Conservation (phyloP, 2,113 vertebrate species). For the Amazona vittata region DNA sequence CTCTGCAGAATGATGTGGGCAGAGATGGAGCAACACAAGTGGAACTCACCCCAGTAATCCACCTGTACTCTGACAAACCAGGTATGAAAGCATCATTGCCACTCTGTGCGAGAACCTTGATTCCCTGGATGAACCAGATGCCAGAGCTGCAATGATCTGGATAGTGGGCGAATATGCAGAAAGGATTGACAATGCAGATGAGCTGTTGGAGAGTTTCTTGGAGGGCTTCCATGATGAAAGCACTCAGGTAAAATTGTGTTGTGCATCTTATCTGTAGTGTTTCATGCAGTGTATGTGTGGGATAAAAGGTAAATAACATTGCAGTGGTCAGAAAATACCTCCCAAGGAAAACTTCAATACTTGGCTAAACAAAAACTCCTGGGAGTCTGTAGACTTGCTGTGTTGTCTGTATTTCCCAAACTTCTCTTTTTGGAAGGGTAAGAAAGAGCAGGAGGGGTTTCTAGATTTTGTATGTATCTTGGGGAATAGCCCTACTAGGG, state of each 20-base stretch:
- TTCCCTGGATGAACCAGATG: conserved; percentile 95
- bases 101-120: conserved; percentile 97
- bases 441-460: not conserved
- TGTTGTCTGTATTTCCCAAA: not conserved
- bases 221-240: conserved; percentile 99
- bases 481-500: not conserved
- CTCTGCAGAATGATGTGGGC: not conserved
- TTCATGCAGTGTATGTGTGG: not conserved
- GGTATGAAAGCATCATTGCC: conserved; percentile 98
- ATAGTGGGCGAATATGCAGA: conserved; percentile 99
- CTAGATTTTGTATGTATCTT: not conserved
- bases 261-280: not conserved
- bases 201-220: conserved; percentile 95
- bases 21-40: not conserved
- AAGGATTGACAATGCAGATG: conserved; percentile 96
- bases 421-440: not conserved
- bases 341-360: not conserved
- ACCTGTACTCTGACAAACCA: conserved; percentile 46
- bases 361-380: not conserved
- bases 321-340: not conserved
- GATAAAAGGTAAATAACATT: not conserved
- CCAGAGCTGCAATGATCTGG: conserved; percentile 99
- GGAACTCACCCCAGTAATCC: not conserved
- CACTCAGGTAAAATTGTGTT: conserved; percentile 83
- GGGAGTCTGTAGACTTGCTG: not conserved